phyloP scores from a whole-genome alignment of 2,797 vertebrate genomes.

The Anniella stebbinsi region DNA sequence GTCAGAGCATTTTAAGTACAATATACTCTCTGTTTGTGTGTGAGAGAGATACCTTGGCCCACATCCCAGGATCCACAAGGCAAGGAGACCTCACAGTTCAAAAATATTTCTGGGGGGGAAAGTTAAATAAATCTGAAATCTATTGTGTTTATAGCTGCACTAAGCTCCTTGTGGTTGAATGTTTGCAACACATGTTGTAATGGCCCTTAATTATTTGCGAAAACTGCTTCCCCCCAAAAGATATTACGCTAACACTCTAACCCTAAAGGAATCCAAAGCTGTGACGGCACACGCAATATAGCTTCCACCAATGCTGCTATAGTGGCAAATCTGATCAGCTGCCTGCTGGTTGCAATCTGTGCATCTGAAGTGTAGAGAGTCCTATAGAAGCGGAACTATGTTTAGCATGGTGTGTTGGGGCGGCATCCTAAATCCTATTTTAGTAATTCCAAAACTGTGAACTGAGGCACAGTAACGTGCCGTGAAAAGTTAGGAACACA shows the following conservation, averaged over 20 bases:
- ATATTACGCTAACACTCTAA: neutral
- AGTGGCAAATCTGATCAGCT: neutral
- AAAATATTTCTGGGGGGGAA: neutral
- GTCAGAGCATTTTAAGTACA: constrained; percentile 21
- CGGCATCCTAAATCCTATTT: neutral
- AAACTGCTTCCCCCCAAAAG: constrained; percentile 44
- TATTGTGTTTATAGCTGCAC: constrained; percentile 42
- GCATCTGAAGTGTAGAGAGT: neutral
- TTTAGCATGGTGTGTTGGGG: neutral
- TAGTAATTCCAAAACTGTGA: neutral
- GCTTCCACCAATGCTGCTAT: neutral
- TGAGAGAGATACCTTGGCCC: constrained; percentile 65
- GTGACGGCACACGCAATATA: neutral
- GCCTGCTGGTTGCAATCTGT: neutral
- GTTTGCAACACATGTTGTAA: constrained; percentile 52
- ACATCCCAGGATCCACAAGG: constrained; percentile 70
- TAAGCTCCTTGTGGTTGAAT: constrained; percentile 58
- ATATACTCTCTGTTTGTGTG: constrained; percentile 64
- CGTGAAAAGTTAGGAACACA: neutral
- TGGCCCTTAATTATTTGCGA: constrained; percentile 57
- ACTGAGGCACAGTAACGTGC: neutral
- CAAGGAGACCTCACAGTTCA: constrained; percentile 61
- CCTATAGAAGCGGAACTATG: neutral
- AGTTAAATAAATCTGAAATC: neutral
- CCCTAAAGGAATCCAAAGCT: neutral